Conservation (phyloP, 2,888 invertebrate species). For the Fragum sueziense region DNA sequence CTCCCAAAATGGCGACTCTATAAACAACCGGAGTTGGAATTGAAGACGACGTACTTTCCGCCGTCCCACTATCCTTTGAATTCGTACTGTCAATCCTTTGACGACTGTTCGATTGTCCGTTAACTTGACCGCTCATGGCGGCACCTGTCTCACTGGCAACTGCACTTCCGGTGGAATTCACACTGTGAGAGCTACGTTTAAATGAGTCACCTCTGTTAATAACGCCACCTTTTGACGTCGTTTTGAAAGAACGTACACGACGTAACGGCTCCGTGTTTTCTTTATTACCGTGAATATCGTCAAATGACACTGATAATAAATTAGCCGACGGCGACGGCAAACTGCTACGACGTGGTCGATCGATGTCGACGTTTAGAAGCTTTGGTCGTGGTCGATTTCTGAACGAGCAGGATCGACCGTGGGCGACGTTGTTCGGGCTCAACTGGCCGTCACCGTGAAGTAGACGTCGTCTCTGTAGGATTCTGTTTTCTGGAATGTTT, state of each 20-base stretch:
- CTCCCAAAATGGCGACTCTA: constrained; percentile 87
- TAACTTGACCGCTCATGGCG: constrained; percentile 77
- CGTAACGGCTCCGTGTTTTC: constrained; percentile 58
- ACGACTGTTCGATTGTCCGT: constrained; percentile 42
- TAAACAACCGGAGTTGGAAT: constrained; percentile 80
- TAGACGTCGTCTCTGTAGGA: constrained; percentile 48
- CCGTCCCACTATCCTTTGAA: constrained; percentile 58
- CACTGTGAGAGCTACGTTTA: constrained; percentile 93
- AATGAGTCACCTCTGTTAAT: constrained; percentile 94
- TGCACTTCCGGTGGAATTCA: constrained; percentile 86
- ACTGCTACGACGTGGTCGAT: constrained; percentile 68
- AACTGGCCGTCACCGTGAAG: constrained; percentile 42
- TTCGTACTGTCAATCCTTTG: constrained; percentile 56
- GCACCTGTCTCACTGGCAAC: constrained; percentile 81
- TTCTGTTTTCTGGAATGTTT: constrained; percentile 40
- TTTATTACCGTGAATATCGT: constrained; percentile 39
- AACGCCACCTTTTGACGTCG: constrained; percentile 92
- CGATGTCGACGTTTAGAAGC: constrained; percentile 59
- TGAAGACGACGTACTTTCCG: constrained; percentile 41
- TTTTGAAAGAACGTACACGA: constrained; percentile 95
- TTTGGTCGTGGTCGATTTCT: constrained; percentile 71
- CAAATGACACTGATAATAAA: constrained; percentile 53
- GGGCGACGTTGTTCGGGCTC: constrained; percentile 64
- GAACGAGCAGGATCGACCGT: constrained; percentile 76
- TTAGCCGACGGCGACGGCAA: constrained; percentile 63